phyloP scores from a whole-genome alignment of 2,888 invertebrate species.

The Carterocephalus palaemon region DNA sequence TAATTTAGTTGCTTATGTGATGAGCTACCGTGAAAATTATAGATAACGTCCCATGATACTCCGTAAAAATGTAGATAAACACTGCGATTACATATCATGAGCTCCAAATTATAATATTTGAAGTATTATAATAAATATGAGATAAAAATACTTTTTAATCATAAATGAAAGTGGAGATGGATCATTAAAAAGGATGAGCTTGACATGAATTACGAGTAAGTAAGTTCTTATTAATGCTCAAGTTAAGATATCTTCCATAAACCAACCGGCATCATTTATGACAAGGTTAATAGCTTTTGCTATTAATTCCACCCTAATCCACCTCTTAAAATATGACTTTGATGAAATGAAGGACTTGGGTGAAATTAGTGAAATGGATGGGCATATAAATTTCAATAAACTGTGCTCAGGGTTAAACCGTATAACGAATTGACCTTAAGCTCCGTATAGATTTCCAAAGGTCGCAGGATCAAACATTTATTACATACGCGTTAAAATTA shows the following conservation, averaged over 20 bases:
- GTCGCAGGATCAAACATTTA: not conserved
- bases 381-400: slow-evolving; percentile 24
- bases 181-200: slow-evolving; percentile 13
- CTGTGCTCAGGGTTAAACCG: slow-evolving; percentile 14
- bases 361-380: slow-evolving; percentile 21
- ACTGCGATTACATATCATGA: not conserved
- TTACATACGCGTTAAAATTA: too few relatives aligned
- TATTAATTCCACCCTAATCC: slow-evolving; percentile 25
- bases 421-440: slow-evolving; percentile 12
- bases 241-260: slow-evolving; percentile 22
- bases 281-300: slow-evolving; percentile 23
- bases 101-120: not conserved
- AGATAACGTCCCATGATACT: not conserved
- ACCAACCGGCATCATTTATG: slow-evolving; percentile 17
- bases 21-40: slow-evolving; percentile 10
- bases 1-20: slow-evolving; percentile 8
- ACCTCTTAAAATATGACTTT: slow-evolving; percentile 25
- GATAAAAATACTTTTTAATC: too few relatives aligned
- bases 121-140: too few relatives aligned
- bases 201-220: slow-evolving; percentile 15
- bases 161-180: too few relatives aligned
- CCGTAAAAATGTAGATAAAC: slow-evolving; percentile 4
- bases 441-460: not conserved
- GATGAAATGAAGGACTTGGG: slow-evolving; percentile 23
- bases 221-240: slow-evolving; percentile 22